Evolutionary conservation across 2,113 vertebrate genomes (phyloP), one percentile per base, ranked within the genome.

Genomic region (Percina caprodes): DNA sequence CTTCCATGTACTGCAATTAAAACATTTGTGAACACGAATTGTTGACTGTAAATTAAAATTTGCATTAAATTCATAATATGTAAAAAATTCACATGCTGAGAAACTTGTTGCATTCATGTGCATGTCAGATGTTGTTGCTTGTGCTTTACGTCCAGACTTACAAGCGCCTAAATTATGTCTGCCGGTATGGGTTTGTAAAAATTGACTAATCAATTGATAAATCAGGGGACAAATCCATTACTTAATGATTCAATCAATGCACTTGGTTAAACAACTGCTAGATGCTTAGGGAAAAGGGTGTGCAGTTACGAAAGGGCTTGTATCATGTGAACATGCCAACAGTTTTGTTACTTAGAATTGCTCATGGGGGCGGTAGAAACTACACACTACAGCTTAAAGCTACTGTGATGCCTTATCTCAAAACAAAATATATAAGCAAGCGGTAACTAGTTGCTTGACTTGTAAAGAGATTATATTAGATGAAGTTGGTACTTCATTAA

Each of bases 71-170:
- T 33, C 12, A 46, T 13, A n/a, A 23, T 26, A n/a, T 60, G 13
- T 42, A 46, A 23, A 42, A 42, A 45, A 7, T 14, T 1, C 4
- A 24, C 26, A 30, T 39, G 69, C 19, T 58, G 24, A 39, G 42
- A 56, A 55, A 15, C 0, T 5, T 84, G 74, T 33, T 84, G 77
- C 74, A 74, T 87, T 74, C 71, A 77, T 84, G 75, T 84, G 62
- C n/a, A 9, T 76, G 66, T 62, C 55, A 15, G 51, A 60, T 13
- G 13, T 49, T 45, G 49, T 30, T 15, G 33, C 56, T 54, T 33
- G 10, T 66, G 26, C 51, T 54, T 18, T 18, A 56, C 33, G 24
- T n/a, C 19, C 0, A 3, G 51, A 26, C n/a, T 6, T 10, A 23
- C 10, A 24, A 13, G 49, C 3, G 4, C 58, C 58, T 71, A 5